Evolutionary conservation across 2,797 vertebrate genomes (phyloP).

Genomic region (Selene dorsalis): DNA sequence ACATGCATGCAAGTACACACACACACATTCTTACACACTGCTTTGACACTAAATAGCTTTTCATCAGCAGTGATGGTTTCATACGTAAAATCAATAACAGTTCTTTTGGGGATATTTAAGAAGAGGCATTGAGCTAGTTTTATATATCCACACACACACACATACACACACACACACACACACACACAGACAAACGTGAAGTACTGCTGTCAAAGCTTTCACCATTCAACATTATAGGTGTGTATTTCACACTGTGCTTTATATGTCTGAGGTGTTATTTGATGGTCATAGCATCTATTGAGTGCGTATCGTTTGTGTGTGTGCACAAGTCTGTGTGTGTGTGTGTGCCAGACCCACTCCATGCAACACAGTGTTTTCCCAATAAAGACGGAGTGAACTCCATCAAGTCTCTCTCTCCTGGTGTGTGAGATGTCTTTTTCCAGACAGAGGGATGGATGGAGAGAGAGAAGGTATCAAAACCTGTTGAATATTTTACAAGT

Average conservation of each 20-base stretch:
- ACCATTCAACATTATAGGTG: constrained; percentile 56
- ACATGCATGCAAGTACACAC: not conserved
- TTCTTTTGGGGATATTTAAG: constrained; percentile 62
- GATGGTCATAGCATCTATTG: constrained; percentile 39
- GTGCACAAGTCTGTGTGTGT: not conserved
- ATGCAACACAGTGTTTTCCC: constrained; percentile 48
- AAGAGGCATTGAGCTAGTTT: constrained; percentile 53
- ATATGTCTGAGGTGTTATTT: constrained; percentile 54
- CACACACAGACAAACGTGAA: constrained; percentile 15
- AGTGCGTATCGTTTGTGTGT: not conserved
- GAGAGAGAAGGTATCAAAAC: constrained; percentile 62
- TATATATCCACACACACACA: constrained; percentile 36
- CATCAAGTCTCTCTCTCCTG: constrained; percentile 49
- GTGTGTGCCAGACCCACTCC: constrained; percentile 12
- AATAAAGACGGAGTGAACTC: constrained; percentile 50
- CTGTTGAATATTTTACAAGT: constrained; percentile 75
- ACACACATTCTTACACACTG: not conserved
- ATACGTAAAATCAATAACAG: constrained; percentile 77
- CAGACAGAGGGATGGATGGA: constrained; percentile 43
- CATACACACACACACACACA: constrained; percentile 13
- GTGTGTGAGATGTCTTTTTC: constrained; percentile 61
- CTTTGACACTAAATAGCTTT: constrained; percentile 71
- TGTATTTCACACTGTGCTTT: constrained; percentile 50
- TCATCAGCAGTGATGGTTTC: constrained; percentile 73
- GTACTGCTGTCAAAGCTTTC: constrained; percentile 34